Percentiles rank a stretch among this genome's conserved stretches.
These are phyloP conservation scores for Phymastichus coffea DNA, from an alignment of 1,140 invertebrate genomes.

Conservation along the genomic window DNA sequence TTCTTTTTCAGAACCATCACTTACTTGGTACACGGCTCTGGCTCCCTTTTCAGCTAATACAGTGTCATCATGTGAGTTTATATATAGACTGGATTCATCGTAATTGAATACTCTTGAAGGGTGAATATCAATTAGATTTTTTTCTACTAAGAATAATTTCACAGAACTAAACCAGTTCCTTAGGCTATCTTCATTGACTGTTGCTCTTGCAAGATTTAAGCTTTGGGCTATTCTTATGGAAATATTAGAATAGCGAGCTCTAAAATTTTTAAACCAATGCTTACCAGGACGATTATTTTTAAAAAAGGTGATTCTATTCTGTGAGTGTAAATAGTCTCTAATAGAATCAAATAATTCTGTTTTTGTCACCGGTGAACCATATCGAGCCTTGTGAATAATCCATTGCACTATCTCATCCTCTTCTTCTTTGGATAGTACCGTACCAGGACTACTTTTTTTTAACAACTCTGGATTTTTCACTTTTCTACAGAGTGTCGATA, in stretches of 20 bases:
- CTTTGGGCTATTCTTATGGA: conserved; percentile 20
- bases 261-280: conserved; percentile 26
- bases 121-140: conserved; percentile 21
- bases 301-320: conserved; percentile 13
- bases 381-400: not conserved
- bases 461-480: not conserved
- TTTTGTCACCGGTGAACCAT: not conserved
- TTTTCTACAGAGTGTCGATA: not conserved
- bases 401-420: not conserved
- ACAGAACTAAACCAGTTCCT: conserved; percentile 23
- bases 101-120: conserved; percentile 28
- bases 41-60: conserved; percentile 42
- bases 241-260: conserved; percentile 18
- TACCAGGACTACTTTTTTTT: not conserved
- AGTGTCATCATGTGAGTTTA: conserved; percentile 38
- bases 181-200: conserved; percentile 24
- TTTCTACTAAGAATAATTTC: conserved; percentile 8
- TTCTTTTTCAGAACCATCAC: conserved; percentile 34
- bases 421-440: not conserved
- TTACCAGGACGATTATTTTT: conserved; percentile 25
- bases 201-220: conserved; percentile 8
- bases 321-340: not conserved
- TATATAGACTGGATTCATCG: conserved; percentile 36
- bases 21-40: conserved; percentile 43
- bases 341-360: not conserved